These are phyloP conservation scores for Oegoconia quadripuncta DNA, from an alignment of 2,888 invertebrate genomes.

Conservation along the genomic window DNA sequence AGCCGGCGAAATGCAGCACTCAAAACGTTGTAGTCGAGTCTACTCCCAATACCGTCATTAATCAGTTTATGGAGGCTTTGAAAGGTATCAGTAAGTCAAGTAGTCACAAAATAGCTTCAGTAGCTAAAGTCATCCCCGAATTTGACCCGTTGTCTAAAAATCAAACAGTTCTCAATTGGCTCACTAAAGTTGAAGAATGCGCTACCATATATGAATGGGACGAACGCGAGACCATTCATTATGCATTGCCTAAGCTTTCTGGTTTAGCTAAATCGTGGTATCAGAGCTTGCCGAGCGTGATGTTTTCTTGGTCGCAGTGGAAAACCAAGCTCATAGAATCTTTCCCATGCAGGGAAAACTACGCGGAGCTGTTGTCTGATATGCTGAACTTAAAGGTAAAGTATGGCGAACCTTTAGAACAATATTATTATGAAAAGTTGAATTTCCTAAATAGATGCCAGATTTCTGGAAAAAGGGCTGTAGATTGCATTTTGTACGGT, in stretches of 20 bases:
- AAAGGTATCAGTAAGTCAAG: not conserved
- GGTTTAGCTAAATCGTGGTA: slow-evolving; percentile 20
- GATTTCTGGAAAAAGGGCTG: slow-evolving; percentile 17
- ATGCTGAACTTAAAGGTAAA: slow-evolving; percentile 14
- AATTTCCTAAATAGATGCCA: slow-evolving; percentile 20
- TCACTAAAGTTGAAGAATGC: slow-evolving; percentile 15
- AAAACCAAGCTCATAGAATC: slow-evolving; percentile 17
- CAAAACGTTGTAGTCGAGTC: not conserved
- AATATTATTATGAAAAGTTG: slow-evolving; percentile 17
- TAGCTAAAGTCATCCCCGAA: slow-evolving; percentile 15
- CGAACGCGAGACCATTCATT: slow-evolving; percentile 15
- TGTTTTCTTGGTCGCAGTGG: slow-evolving; percentile 17
- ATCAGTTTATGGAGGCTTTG: not conserved
- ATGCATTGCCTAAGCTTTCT: slow-evolving; percentile 14
- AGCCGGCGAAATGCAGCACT: not conserved
- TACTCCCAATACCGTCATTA: not conserved
- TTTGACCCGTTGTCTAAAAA: slow-evolving; percentile 15
- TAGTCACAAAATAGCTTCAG: not conserved
- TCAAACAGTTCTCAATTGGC: slow-evolving; percentile 12
- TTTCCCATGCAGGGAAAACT: slow-evolving; percentile 18
- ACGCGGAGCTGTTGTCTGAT: slow-evolving; percentile 18
- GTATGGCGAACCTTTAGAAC: slow-evolving; percentile 16
- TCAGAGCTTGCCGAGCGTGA: slow-evolving; percentile 14
- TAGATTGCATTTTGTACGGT: slow-evolving; percentile 21
- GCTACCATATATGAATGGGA: slow-evolving; percentile 11